phyloP scores from a whole-genome alignment of 2,113 vertebrate species.

The Ornithorhynchus anatinus region DNA sequence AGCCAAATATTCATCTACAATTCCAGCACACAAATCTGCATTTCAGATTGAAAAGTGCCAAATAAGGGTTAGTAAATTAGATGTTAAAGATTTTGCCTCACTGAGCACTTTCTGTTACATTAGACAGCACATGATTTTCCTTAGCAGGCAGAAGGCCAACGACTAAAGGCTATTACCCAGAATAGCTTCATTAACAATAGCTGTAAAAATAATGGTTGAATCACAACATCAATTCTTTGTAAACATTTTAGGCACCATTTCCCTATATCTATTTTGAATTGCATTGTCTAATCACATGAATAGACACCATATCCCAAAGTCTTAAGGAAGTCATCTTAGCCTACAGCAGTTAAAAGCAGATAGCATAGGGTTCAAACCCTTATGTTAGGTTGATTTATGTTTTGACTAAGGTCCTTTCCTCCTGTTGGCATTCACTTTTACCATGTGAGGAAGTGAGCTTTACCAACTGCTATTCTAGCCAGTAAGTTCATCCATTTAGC shows the following conservation, averaged over 20 bases:
- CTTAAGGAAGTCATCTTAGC: too few species aligned
- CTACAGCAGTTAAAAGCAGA: too few species aligned
- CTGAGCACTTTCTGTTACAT: conserved; percentile 55
- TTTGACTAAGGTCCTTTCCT: too few species aligned
- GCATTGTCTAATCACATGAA: conserved; percentile 3
- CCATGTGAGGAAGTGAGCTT: too few species aligned
- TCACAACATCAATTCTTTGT: conserved; percentile 44
- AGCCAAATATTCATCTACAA: conserved; percentile 23
- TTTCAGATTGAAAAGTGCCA: conserved; percentile 60
- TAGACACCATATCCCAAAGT: neutral
- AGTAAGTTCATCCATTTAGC: too few species aligned
- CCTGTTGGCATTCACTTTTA: too few species aligned
- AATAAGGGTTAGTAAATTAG: conserved; percentile 58
- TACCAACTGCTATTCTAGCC: too few species aligned
- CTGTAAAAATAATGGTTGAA: conserved; percentile 65
- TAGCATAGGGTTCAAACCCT: too few species aligned
- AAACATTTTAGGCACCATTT: conserved; percentile 55
- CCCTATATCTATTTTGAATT: conserved; percentile 32
- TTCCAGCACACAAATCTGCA: conserved; percentile 54
- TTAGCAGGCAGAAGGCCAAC: conserved; percentile 56
- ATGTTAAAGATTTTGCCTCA: conserved; percentile 62
- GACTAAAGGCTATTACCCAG: conserved; percentile 54
- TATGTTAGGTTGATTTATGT: too few species aligned
- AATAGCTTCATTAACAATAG: conserved; percentile 57
- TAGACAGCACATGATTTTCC: conserved; percentile 60